Base-by-base conservation (phyloP, 2,797 vertebrate species). In the Podarcis lilfordi region DNA sequence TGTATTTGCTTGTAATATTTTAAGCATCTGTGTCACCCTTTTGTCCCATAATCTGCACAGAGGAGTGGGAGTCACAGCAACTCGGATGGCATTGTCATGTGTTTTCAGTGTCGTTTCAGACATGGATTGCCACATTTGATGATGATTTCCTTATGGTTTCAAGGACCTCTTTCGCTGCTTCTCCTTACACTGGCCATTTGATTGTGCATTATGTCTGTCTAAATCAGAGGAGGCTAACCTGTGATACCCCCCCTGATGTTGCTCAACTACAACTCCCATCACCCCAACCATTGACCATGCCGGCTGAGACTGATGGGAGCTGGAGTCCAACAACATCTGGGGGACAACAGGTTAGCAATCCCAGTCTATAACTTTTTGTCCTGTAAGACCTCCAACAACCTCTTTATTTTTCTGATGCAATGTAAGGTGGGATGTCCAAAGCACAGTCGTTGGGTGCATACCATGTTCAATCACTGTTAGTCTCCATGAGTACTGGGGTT, bases 1-100 rank as follows among this genome's bases (percentile, higher is more conserved):
- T 80, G 84, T 89, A 59, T 91, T 88, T 90, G 88, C 86, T 85
- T 32, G 40, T 89, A 89, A 85, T 91, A 25, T 80, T 92, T 93
- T 88, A 76, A 76, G 84, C 89, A 88, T 85, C 90, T 74, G 1
- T 88, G 88, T 92, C 87, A 79, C 80, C 87, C 50, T 82, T 92
- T 91, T 86, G 15, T 80, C 82, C 86, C 76, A 55, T 43, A 2
- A 74, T 72, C 84, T 64, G 9, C 55, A 78, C 88, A 50, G 66
- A 90, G 86, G 50, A 0, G 0, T 84, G 84, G 87, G 76, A 92
- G 91, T 90, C 89, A 92, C 69, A 68, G 84, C 76, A 93, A 37
- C 40, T 85, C 61, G 91, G 55, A 77, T 87, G 35, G 83, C 89
- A 0, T 82, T 90, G 76, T 89, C 89, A 80, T 71, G 88, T 69